Evolutionary conservation across 2,888 invertebrate genomes (phyloP).

Genomic region (Lottia scabra): DNA sequence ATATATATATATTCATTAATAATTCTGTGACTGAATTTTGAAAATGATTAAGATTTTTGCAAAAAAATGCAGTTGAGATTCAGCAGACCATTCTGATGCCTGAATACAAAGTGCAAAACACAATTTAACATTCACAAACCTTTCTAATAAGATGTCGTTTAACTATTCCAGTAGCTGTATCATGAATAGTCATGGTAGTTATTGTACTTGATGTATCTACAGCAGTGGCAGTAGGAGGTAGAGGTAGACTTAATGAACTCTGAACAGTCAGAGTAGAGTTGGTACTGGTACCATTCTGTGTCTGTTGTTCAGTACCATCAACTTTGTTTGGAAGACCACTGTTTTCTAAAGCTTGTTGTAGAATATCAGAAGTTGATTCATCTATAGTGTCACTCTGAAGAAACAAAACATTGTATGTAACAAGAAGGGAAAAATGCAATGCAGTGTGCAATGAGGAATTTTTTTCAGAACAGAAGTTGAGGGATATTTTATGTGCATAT

Average conservation of each 20-base stretch:
- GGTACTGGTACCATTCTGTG: slow-evolving; percentile 12
- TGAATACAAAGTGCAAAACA: too few relatives aligned
- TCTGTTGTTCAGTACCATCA: slow-evolving; percentile 15
- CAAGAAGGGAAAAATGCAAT: too few relatives aligned
- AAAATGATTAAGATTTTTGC: too few relatives aligned
- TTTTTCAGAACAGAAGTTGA: too few relatives aligned
- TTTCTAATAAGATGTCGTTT: slow-evolving; percentile 71
- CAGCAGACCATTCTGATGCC: too few relatives aligned
- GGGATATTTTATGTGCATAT: too few relatives aligned
- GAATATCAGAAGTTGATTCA: slow-evolving; percentile 68
- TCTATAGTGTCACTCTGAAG: slow-evolving; percentile 11
- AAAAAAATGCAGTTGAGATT: too few relatives aligned
- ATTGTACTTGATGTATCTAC: slow-evolving; percentile 24
- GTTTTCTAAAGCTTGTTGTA: slow-evolving; percentile 73
- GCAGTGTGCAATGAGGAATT: too few relatives aligned
- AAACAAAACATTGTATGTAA: too few relatives aligned
- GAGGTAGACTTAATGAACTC: neutral
- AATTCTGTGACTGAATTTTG: too few relatives aligned
- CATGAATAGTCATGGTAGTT: slow-evolving; percentile 60
- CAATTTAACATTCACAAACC: slow-evolving; percentile 69
- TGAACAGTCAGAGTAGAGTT: slow-evolving; percentile 11
- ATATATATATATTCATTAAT: too few relatives aligned
- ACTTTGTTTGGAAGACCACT: slow-evolving; percentile 64
- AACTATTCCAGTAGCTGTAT: slow-evolving; percentile 63
- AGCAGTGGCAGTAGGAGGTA: slow-evolving; percentile 13